phyloP scores from a whole-genome alignment of 23 tunicate species.

The Styela clava region DNA sequence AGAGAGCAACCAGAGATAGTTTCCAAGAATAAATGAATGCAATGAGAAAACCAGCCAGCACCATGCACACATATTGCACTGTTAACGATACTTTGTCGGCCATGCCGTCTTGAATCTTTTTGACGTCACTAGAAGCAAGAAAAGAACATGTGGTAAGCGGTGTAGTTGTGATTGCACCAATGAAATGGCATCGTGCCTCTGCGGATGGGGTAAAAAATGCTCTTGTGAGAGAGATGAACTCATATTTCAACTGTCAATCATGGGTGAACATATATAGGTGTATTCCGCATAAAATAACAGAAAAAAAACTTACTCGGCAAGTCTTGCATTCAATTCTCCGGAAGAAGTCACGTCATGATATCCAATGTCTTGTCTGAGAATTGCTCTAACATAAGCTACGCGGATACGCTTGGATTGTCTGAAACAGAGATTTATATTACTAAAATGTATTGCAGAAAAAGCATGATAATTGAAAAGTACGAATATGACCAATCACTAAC shows the following conservation, averaged over 20 bases:
- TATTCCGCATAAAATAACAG: no score
- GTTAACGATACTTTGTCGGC: conserved; percentile 49
- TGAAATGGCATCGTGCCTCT: no score
- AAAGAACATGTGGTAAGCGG: no score
- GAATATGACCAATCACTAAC: no score
- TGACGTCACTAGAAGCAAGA: conserved; percentile 35
- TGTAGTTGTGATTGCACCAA: no score
- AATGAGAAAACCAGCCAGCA: conserved; percentile 36
- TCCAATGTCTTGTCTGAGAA: conserved; percentile 60
- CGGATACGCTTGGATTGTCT: conserved; percentile 45
- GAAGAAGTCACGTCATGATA: conserved; percentile 41
- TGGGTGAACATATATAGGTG: no score
- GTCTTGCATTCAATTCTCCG: conserved; percentile 52
- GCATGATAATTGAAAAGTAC: no score
- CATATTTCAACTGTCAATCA: no score
- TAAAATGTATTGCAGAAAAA: no score
- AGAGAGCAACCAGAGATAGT: conserved; percentile 36
- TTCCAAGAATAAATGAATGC: conserved; percentile 58
- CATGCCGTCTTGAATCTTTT: conserved; percentile 48
- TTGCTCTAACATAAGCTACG: conserved; percentile 20
- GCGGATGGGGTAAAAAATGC: no score
- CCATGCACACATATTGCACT: conserved; percentile 22
- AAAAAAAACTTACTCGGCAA: conserved; percentile 34
- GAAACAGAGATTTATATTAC: conserved; percentile 4
- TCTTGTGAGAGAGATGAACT: no score